phyloP scores from a whole-genome alignment of 2,797 vertebrate genomes.

The Myripristis murdjan region DNA sequence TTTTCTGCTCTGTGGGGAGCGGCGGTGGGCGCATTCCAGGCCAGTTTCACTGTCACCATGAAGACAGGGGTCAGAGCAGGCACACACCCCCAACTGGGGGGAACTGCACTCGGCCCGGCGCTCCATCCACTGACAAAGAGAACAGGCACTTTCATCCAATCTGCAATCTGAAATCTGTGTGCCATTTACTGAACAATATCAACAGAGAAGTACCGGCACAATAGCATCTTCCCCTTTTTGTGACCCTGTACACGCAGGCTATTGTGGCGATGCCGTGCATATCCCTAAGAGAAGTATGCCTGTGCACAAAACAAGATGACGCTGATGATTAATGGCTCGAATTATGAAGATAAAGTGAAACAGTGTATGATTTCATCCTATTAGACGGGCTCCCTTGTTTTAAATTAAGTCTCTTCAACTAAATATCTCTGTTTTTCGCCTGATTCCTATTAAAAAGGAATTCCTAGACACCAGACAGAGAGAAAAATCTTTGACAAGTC shows the following conservation, averaged over 20 bases:
- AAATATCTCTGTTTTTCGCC: not conserved
- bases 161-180: constrained; percentile 37
- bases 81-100: constrained; percentile 27
- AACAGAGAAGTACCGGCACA: constrained; percentile 51
- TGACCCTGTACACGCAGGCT: not conserved
- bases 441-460: constrained; percentile 36
- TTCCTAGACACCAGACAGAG: constrained; percentile 16
- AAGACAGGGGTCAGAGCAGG: constrained; percentile 48
- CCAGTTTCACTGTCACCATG: constrained; percentile 34
- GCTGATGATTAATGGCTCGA: not conserved
- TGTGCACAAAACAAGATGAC: not conserved
- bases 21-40: constrained; percentile 53
- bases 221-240: constrained; percentile 61
- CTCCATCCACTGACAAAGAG: not conserved
- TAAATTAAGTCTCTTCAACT: not conserved
- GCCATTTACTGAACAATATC: constrained; percentile 5
- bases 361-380: not conserved
- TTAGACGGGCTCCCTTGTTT: not conserved
- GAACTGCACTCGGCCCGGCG: constrained; percentile 9
- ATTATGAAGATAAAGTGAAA: not conserved
- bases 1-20: constrained; percentile 13
- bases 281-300: not conserved
- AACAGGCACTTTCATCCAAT: constrained; percentile 27
- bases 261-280: not conserved
- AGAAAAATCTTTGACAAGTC: constrained; percentile 26